Conservation (phyloP, 2,113 vertebrate genomes). For the Leiothrix lutea region DNA sequence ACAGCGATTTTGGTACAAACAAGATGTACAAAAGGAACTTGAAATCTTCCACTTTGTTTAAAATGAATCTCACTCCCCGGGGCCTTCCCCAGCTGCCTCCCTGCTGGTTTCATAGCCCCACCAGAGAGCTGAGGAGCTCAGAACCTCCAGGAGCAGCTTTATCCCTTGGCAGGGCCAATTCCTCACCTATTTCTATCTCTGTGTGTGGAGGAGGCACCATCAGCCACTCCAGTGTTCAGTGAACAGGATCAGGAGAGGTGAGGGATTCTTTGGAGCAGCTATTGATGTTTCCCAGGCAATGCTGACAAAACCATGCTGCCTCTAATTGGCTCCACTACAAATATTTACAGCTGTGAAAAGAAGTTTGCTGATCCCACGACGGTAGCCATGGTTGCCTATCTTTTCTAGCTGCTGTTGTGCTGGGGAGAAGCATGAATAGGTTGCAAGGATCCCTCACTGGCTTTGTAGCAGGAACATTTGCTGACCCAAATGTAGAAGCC, state of each 20-base stretch:
- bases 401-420: slow-evolving; percentile 20
- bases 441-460: neutral
- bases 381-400: slow-evolving; percentile 54
- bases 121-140: neutral
- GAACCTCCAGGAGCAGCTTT: neutral
- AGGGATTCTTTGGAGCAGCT: slow-evolving; percentile 35
- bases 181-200: neutral
- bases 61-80: neutral
- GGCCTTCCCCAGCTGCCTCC: neutral
- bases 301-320: slow-evolving; percentile 30
- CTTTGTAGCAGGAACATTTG: slow-evolving; percentile 30
- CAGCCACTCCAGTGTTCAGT: neutral
- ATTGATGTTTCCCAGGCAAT: slow-evolving; percentile 56
- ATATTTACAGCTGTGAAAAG: slow-evolving; percentile 70
- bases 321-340: slow-evolving; percentile 65
- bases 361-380: slow-evolving; percentile 13
- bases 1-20: neutral
- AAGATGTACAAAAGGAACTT: neutral
- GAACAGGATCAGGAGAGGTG: neutral
- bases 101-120: neutral
- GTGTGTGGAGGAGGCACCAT: neutral
- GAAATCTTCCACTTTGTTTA: neutral
- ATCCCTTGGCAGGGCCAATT: neutral
- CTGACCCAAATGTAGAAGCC: slow-evolving; percentile 42
- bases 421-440: neutral